These are phyloP conservation scores for Tragelaphus scriptus DNA, from an alignment of 2,113 vertebrate genomes.

Conservation along the genomic window DNA sequence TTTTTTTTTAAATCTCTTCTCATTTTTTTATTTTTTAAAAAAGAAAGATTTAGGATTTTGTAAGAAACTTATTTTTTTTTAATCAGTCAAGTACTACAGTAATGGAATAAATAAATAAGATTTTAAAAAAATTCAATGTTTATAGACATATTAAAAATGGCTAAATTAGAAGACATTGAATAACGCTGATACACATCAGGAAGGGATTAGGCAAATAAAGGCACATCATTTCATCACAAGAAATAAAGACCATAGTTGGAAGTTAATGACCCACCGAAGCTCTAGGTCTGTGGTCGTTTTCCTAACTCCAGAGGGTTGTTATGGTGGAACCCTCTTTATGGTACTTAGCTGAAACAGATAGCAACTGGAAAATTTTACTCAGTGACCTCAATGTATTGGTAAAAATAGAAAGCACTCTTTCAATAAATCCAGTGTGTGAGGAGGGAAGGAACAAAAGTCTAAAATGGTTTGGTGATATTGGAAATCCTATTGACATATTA, in stretches of 20 bases:
- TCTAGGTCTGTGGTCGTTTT: conserved; percentile 54
- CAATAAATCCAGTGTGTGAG: conserved; percentile 10
- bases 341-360: conserved; percentile 19
- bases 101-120: conserved; percentile 76
- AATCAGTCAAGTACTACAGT: conserved; percentile 66
- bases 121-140: conserved; percentile 74
- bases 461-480: conserved; percentile 3
- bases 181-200: conserved; percentile 42
- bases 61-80: conserved; percentile 75
- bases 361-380: conserved; percentile 10
- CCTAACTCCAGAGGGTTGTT: conserved; percentile 30
- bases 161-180: conserved; percentile 72
- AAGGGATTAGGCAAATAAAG: conserved; percentile 57
- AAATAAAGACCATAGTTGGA: conserved; percentile 70
- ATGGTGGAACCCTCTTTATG: conserved; percentile 8
- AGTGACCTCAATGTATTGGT: neutral
- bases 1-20: conserved; percentile 18
- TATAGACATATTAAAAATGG: conserved; percentile 73
- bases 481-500: conserved; percentile 18
- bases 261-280: conserved; percentile 39
- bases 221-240: conserved; percentile 74
- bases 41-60: conserved; percentile 67
- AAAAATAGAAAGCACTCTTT: conserved; percentile 30
- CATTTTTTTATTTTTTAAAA: conserved; percentile 72
- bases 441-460: conserved; percentile 5